A percentile compares a stretch with the other conserved stretches of the same genome.
Evolutionary conservation across 2,113 vertebrate species (phyloP).

Genomic region (Lophotis ruficrista): DNA sequence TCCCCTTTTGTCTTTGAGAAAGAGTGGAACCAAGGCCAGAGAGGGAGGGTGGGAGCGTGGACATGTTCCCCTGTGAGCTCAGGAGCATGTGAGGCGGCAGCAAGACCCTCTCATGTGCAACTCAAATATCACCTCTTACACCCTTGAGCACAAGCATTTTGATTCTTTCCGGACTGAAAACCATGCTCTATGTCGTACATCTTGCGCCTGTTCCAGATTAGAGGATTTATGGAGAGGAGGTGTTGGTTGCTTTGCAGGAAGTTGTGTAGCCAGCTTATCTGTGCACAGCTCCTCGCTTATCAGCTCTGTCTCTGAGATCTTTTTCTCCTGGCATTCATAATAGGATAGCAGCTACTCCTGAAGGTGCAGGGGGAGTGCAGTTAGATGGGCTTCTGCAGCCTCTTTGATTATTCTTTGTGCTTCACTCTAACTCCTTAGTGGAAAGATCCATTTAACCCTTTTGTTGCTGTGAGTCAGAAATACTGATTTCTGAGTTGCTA

Average conservation of each 20-base stretch:
- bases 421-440: neutral
- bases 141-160: neutral
- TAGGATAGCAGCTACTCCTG: neutral
- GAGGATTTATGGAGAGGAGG: neutral
- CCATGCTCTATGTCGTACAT: neutral
- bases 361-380: neutral
- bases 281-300: neutral
- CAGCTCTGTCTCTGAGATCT: neutral
- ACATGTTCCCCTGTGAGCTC: fast-evolving
- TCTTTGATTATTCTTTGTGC: neutral
- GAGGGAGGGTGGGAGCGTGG: neutral
- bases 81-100: fast-evolving
- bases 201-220: neutral
- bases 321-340: neutral
- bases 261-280: neutral
- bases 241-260: constrained; percentile 18
- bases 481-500: neutral
- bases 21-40: neutral
- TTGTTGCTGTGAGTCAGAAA: neutral
- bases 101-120: neutral
- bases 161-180: neutral
- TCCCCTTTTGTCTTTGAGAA: neutral
- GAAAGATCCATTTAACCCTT: neutral
- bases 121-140: neutral
- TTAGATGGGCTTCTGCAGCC: neutral